Evolutionary conservation across 1,140 invertebrate species (phyloP).

Genomic region (Wiebesia pumilae): DNA sequence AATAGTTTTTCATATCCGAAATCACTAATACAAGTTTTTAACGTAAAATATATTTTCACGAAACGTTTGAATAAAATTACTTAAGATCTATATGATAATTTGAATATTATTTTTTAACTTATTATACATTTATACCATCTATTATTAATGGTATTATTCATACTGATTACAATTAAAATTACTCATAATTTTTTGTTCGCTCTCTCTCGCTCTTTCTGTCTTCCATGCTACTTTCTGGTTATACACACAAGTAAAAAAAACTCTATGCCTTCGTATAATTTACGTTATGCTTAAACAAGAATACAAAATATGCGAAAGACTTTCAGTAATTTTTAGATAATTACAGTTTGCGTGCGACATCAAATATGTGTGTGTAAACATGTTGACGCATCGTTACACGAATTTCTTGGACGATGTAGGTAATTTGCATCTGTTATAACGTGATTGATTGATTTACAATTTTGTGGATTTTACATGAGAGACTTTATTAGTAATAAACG

Average conservation of each 20-base stretch:
- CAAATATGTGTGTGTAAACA: not conserved
- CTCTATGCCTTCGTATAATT: conserved; percentile 11
- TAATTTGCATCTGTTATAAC: conserved; percentile 42
- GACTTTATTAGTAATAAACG: conserved; percentile 46
- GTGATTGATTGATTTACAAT: conserved; percentile 46
- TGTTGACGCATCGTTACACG: not conserved
- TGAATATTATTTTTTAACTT: too few species aligned
- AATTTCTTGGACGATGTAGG: not conserved
- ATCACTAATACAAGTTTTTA: too few species aligned
- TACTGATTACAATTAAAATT: too few species aligned
- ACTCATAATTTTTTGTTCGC: too few species aligned
- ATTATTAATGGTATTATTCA: too few species aligned
- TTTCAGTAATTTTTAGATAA: conserved; percentile 48
- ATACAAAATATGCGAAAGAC: not conserved
- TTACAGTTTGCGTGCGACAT: not conserved
- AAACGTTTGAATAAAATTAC: too few species aligned
- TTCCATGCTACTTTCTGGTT: not conserved
- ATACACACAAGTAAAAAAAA: not conserved
- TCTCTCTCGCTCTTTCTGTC: not conserved
- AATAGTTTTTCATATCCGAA: too few species aligned
- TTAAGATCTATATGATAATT: too few species aligned
- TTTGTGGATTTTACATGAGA: conserved; percentile 38
- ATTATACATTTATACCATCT: too few species aligned
- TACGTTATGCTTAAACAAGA: conserved; percentile 1
- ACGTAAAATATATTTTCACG: too few species aligned